A percentile compares a stretch with the other conserved stretches of the same genome.
These are phyloP conservation scores for Enteromius fasciolatus DNA, from an alignment of 2,797 vertebrate genomes.

Conservation along the genomic window DNA sequence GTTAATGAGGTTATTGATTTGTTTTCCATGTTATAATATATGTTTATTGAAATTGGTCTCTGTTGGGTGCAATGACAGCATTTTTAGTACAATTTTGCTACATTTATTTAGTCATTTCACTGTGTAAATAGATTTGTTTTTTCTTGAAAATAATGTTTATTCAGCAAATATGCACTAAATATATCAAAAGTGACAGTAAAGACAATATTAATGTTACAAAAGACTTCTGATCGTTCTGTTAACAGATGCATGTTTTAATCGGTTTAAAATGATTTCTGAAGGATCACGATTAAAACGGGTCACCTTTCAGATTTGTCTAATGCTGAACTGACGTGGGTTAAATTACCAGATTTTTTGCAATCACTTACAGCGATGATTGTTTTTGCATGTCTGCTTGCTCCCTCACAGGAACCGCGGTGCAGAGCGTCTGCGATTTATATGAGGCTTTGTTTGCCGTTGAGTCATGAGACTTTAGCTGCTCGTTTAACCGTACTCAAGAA, in stretches of 20 bases:
- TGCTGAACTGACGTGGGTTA: neutral
- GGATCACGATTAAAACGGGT: neutral
- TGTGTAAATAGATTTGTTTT: neutral
- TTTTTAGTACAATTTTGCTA: neutral
- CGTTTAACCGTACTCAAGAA: conserved; percentile 47
- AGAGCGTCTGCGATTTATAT: conserved; percentile 27
- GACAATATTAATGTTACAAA: neutral
- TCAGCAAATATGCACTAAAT: neutral
- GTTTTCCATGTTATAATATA: neutral
- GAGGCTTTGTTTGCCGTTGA: conserved; percentile 46
- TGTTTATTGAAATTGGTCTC: conserved; percentile 2
- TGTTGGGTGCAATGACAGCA: neutral
- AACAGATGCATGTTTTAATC: too few relatives aligned
- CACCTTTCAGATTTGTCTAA: neutral
- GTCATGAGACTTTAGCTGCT: conserved; percentile 35
- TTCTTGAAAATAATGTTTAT: neutral
- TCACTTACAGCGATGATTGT: neutral
- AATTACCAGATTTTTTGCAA: neutral
- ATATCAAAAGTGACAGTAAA: neutral
- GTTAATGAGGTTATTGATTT: conserved; percentile 8
- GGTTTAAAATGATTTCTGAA: neutral
- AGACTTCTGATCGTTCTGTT: too few relatives aligned
- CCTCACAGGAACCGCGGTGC: conserved; percentile 15
- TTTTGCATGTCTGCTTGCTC: conserved; percentile 26
- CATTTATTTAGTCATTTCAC: neutral